Evolutionary conservation across 1,140 invertebrate species (phyloP).

Genomic region (Bombyx mandarina): DNA sequence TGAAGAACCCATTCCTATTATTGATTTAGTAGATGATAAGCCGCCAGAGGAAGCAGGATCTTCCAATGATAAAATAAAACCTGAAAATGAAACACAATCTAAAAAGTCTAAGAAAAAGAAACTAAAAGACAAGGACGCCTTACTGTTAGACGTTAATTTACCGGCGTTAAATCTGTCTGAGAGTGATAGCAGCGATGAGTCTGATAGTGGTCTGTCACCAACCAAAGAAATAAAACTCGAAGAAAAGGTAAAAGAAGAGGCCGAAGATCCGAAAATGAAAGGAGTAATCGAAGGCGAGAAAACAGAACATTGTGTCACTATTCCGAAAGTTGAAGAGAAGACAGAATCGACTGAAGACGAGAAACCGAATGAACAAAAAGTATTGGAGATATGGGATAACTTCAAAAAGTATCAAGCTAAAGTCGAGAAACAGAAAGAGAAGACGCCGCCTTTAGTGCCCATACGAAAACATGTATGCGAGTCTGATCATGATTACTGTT

Average conservation of each 20-base stretch:
- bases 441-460: slow-evolving; percentile 58
- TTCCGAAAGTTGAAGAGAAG: slow-evolving; percentile 61
- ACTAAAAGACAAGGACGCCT: slow-evolving; percentile 74
- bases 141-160: slow-evolving; percentile 74
- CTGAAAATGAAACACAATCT: slow-evolving; percentile 32
- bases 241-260: slow-evolving; percentile 23
- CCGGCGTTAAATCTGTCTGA: slow-evolving; percentile 87
- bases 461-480: slow-evolving; percentile 71
- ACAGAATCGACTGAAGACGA: slow-evolving; percentile 34
- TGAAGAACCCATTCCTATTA: slow-evolving; percentile 40
- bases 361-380: slow-evolving; percentile 56
- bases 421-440: slow-evolving; percentile 61
- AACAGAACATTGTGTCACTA: slow-evolving; percentile 3
- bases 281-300: slow-evolving; percentile 6
- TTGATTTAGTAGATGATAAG: slow-evolving; percentile 50
- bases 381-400: slow-evolving; percentile 85
- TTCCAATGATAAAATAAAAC: slow-evolving; percentile 41
- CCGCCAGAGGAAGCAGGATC: slow-evolving; percentile 38
- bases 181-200: slow-evolving; percentile 83
- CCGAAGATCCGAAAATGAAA: too few species aligned
- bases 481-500: slow-evolving; percentile 79
- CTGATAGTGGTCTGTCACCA: slow-evolving; percentile 72
- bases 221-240: slow-evolving; percentile 34
- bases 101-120: slow-evolving; percentile 75
- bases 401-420: slow-evolving; percentile 80